phyloP scores from a whole-genome alignment of 1,140 invertebrate species.

The Theocolax elegans region DNA sequence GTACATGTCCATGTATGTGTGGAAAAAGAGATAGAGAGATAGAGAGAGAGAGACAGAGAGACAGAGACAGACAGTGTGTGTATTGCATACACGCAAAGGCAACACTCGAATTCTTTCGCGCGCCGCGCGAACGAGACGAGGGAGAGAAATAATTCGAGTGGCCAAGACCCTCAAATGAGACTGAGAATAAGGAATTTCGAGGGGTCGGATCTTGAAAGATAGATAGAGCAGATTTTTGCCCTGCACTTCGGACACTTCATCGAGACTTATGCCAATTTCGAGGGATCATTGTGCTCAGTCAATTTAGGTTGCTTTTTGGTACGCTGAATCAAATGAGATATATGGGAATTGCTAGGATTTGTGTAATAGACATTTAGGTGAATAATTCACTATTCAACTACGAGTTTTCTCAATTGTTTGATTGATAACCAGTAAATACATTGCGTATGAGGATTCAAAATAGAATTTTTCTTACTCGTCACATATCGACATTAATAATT shows the following conservation, averaged over 20 bases:
- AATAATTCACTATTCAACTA: not conserved
- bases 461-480: no score
- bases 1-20: no score
- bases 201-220: not conserved
- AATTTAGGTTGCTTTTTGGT: not conserved
- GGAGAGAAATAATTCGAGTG: slow-evolving; percentile 11
- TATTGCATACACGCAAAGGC: no score
- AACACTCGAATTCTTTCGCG: no score
- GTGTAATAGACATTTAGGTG: not conserved
- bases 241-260: slow-evolving; percentile 23
- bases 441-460: no score
- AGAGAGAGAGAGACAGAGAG: no score
- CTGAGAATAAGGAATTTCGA: not conserved
- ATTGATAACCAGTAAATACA: no score
- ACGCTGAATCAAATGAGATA: not conserved
- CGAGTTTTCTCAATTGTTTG: not conserved
- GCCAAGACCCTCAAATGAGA: not conserved
- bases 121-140: not conserved
- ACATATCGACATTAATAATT: no score
- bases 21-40: no score
- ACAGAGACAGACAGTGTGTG: no score
- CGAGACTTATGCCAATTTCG: slow-evolving; percentile 4
- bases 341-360: not conserved
- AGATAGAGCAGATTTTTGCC: not conserved
- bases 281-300: not conserved